Evolutionary conservation across 2,888 invertebrate species (phyloP), one percentile per base, ranked within the genome.

Genomic region (Timema cristinae): DNA sequence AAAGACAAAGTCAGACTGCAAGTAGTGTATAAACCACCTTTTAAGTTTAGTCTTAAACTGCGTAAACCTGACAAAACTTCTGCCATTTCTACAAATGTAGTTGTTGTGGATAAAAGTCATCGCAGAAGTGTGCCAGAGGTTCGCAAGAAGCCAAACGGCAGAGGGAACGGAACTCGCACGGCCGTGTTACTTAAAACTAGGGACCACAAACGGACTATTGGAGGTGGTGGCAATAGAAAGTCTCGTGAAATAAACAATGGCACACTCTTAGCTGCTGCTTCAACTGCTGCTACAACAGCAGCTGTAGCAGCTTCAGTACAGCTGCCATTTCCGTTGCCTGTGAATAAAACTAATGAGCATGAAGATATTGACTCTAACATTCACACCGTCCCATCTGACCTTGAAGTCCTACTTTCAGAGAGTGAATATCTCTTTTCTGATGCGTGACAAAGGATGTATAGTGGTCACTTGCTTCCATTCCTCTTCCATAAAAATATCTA

Each of bases 11-110:
- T 93, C 11, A 88, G 92, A 76, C 83, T 94, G 47, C 94, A 94
- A 82, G 93, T 94, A 52, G 91, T 94, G 49, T 94, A 93, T 81
- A 93, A 93, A 80, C 93, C 94, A 69, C 94, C 94, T 11, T 94
- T 94, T 82, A 91, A 92, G 79, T 93, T 94, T 82, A 93, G 92
- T 81, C 87, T 94, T 71, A 91, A 92, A 80, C 86, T 94, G 75
- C 86, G 89, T 73, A 90, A 90, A 79, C 88, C 90, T 71, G 90
- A 90, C 75, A 90, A 90, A 50, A 50, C 59, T 15, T 16, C 59
- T 9, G 67, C 66, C 48, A 56, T 68, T 48, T 50, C 72, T 15
- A 71, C 68, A 80, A 87, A 85, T 11, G 86, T 86, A 82, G 86
- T 87, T 7, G 86, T 87, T 69, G 84, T 88, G 51, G 89, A 89